phyloP scores from a whole-genome alignment of 1,140 invertebrate species.

The Papilio glaucus region DNA sequence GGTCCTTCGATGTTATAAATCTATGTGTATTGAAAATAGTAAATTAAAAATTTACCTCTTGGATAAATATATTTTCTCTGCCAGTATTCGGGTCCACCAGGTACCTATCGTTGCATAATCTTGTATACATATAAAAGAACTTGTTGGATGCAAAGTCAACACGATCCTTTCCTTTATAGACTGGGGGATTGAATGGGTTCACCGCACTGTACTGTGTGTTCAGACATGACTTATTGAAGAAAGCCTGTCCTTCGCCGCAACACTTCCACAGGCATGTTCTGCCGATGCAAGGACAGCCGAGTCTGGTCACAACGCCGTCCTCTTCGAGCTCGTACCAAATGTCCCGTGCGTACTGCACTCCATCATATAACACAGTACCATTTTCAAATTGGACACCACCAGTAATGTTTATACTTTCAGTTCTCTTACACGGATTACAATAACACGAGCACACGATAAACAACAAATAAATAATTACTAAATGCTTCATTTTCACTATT shows the following conservation, averaged over 20 bases:
- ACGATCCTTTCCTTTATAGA: slow-evolving; percentile 55
- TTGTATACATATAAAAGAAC: slow-evolving; percentile 64
- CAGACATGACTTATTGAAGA: slow-evolving; percentile 50
- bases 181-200: slow-evolving; percentile 63
- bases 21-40: too few species aligned
- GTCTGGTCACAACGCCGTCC: slow-evolving; percentile 43
- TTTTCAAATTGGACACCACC: slow-evolving; percentile 52
- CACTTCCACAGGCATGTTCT: slow-evolving; percentile 70
- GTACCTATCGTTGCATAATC: slow-evolving; percentile 59
- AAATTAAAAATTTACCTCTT: slow-evolving; percentile 64
- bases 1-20: too few species aligned
- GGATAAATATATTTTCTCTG: slow-evolving; percentile 61
- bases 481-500: slow-evolving; percentile 47
- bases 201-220: slow-evolving; percentile 47
- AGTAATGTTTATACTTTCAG: slow-evolving; percentile 66
- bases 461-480: slow-evolving; percentile 43
- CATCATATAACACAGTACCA: slow-evolving; percentile 58
- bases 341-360: slow-evolving; percentile 52
- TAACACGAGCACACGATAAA: slow-evolving; percentile 39
- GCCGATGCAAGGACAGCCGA: slow-evolving; percentile 68
- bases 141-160: slow-evolving; percentile 53
- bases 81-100: slow-evolving; percentile 55
- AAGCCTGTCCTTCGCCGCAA: slow-evolving; percentile 52
- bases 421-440: slow-evolving; percentile 54
- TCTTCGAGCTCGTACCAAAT: slow-evolving; percentile 61